Evolutionary conservation across 2,113 vertebrate species (phyloP).

Genomic region (Gavia stellata): DNA sequence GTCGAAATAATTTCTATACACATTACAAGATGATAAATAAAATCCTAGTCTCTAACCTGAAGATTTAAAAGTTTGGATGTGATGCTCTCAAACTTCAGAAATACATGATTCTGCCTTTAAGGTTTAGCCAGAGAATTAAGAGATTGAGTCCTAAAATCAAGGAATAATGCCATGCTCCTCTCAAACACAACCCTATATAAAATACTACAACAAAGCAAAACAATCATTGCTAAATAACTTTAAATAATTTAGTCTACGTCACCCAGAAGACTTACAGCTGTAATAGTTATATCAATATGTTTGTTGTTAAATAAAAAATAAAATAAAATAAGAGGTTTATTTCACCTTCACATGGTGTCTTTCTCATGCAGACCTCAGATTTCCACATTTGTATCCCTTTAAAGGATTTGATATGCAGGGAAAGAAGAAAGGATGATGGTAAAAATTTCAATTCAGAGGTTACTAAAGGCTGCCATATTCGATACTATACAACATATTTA

Average conservation of each 20-base stretch:
- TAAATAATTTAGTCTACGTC: background rate
- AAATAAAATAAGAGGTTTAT: conserved; percentile 75
- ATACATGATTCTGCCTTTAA: background rate
- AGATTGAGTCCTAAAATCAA: background rate
- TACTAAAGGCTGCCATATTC: conserved; percentile 43
- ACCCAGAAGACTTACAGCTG: background rate
- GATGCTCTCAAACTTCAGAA: background rate
- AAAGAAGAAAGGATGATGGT: conserved; percentile 79
- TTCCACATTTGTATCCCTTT: conserved; percentile 83
- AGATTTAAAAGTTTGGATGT: background rate
- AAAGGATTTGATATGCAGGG: conserved; percentile 82
- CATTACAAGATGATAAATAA: background rate
- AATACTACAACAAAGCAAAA: background rate
- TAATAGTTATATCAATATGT: conserved; percentile 32
- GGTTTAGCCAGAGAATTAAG: background rate
- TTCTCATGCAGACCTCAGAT: conserved; percentile 84
- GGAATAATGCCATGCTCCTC: background rate
- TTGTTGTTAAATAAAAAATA: conserved; percentile 50
- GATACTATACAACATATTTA: conserved; percentile 10
- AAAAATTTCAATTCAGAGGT: conserved; percentile 69
- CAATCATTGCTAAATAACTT: background rate
- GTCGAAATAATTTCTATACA: background rate
- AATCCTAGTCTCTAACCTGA: background rate
- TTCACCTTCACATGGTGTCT: conserved; percentile 82
- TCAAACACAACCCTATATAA: background rate